Conservation (phyloP, 2,113 vertebrate genomes). For the Gracilinanus agilis region DNA sequence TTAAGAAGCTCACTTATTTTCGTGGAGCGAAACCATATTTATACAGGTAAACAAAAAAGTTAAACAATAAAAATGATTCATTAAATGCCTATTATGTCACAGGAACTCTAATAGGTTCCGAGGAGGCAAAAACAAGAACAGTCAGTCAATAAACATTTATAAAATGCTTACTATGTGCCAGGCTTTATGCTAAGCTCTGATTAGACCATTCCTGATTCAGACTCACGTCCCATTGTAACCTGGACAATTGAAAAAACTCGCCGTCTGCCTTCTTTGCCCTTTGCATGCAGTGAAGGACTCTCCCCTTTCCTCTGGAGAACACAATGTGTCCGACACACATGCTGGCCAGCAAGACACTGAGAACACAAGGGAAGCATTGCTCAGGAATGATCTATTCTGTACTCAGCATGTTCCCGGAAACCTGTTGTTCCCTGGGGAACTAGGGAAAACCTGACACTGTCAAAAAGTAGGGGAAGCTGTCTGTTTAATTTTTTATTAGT, state of each 20-base stretch:
- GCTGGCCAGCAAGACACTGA: background rate
- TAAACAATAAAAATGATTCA: background rate
- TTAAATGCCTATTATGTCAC: background rate
- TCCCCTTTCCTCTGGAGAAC: conserved; percentile 28
- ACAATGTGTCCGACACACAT: background rate
- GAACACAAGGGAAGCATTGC: background rate
- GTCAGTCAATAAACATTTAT: background rate
- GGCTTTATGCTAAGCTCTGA: background rate
- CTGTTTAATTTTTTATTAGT: conserved; percentile 74
- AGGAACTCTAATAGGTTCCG: background rate
- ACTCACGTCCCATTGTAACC: background rate
- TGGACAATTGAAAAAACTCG: background rate
- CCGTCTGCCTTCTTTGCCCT: background rate
- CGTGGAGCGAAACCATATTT: background rate
- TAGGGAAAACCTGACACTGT: conserved; percentile 45
- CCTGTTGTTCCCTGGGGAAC: conserved; percentile 55
- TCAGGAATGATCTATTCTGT: conserved; percentile 46
- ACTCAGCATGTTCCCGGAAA: conserved; percentile 53
- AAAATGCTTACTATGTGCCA: background rate
- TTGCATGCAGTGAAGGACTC: background rate
- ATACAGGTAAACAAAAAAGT: background rate
- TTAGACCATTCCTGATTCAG: background rate
- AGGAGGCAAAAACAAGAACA: background rate
- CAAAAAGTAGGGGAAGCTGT: conserved; percentile 64
- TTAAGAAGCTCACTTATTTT: background rate